phyloP scores from a whole-genome alignment of 2,797 vertebrate species.

The Pseudochirops corinnae region DNA sequence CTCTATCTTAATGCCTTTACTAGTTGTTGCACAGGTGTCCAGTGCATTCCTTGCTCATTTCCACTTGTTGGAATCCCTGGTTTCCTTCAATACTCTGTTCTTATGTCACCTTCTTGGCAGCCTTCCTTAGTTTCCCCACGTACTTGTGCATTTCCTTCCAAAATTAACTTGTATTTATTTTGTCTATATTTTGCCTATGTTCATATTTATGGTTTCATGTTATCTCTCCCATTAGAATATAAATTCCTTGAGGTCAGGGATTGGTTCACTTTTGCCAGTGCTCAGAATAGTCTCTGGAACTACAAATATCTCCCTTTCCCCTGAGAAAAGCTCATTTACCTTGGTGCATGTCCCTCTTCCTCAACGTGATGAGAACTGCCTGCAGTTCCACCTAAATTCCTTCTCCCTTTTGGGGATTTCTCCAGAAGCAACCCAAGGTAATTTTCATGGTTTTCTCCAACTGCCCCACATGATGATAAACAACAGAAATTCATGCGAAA shows the following conservation, averaged over 20 bases:
- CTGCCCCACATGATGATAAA: no score
- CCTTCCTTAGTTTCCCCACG: not conserved
- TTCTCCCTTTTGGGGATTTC: no score
- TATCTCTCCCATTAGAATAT: not conserved
- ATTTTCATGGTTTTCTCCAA: no score
- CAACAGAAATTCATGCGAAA: no score
- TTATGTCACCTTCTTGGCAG: not conserved
- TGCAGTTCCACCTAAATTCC: not conserved
- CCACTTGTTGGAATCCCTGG: not conserved
- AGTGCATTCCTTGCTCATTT: not conserved
- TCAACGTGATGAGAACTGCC: not conserved
- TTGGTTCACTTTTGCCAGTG: not conserved
- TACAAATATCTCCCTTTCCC: not conserved
- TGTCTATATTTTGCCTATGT: not conserved
- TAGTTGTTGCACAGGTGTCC: not conserved
- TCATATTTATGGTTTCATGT: not conserved
- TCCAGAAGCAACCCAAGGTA: no score
- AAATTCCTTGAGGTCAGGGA: not conserved
- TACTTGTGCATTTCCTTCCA: not conserved
- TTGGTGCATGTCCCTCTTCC: not conserved
- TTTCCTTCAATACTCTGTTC: not conserved
- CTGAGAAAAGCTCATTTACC: not conserved
- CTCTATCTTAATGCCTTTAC: not conserved
- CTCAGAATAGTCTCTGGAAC: not conserved
- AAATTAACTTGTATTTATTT: not conserved